phyloP scores from a whole-genome alignment of 2,113 vertebrate genomes.

The Pteronura brasiliensis region DNA sequence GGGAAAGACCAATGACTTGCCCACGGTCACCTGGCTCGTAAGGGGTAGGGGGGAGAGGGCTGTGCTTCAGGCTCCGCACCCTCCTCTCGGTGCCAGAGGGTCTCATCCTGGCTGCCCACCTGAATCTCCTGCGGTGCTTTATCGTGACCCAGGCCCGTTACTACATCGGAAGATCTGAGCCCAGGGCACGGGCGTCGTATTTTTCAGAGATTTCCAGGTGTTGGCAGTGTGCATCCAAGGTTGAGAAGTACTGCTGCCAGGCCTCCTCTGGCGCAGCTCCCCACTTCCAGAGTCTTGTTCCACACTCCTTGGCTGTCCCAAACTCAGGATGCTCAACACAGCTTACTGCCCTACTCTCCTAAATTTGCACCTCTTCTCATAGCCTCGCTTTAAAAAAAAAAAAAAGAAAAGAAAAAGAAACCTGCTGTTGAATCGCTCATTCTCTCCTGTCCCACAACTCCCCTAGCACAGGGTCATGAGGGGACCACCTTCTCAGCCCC shows the following conservation, averaged over 20 bases:
- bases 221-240: background rate
- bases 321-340: background rate
- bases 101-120: background rate
- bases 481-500: background rate
- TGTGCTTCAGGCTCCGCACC: background rate
- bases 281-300: background rate
- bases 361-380: background rate
- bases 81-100: background rate
- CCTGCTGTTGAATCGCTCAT: background rate
- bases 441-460: background rate
- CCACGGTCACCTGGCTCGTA: background rate
- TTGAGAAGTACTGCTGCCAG: background rate
- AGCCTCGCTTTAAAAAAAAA: background rate
- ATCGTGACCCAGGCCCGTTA: background rate
- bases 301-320: background rate
- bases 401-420: too few relatives aligned
- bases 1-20: background rate
- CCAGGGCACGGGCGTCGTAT: too few relatives aligned
- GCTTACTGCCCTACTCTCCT: background rate
- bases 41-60: too few relatives aligned
- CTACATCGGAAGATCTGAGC: background rate
- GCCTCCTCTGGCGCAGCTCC: background rate
- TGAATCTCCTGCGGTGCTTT: background rate
- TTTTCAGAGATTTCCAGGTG: background rate
- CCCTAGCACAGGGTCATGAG: fast-evolving